phyloP scores from a whole-genome alignment of 2,113 vertebrate species.

The Martes martes region DNA sequence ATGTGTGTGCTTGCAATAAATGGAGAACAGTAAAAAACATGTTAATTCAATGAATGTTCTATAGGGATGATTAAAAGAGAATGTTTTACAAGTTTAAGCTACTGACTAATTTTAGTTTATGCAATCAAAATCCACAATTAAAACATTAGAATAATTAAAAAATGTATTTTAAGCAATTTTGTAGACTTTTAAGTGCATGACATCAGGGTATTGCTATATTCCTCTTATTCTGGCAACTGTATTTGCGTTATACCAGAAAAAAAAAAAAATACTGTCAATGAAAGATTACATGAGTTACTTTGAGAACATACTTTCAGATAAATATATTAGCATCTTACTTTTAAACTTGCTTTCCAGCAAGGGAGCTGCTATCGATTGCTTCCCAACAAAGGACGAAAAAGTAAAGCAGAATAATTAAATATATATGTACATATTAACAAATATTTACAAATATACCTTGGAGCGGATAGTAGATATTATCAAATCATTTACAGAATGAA shows the following conservation, averaged over 20 bases:
- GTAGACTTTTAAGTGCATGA: background rate
- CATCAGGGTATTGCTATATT: background rate
- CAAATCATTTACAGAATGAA: background rate
- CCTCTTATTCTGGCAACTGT: background rate
- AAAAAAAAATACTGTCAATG: background rate
- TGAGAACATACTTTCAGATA: background rate
- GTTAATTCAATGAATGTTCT: background rate
- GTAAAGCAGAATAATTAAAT: background rate
- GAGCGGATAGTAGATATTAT: background rate
- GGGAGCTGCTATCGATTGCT: background rate
- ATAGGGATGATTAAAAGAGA: background rate
- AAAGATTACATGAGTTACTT: background rate
- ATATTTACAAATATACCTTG: background rate
- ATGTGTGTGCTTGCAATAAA: background rate
- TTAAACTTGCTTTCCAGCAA: background rate
- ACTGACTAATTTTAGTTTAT: background rate
- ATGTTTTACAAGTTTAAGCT: background rate
- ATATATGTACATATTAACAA: background rate
- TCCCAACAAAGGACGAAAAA: background rate
- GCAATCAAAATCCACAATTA: background rate
- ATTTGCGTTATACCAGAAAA: background rate
- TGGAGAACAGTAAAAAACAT: background rate
- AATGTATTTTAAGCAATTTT: background rate
- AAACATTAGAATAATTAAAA: background rate
- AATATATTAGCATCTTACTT: background rate